Conservation (phyloP, 1,140 invertebrate genomes). For the Mercenaria mercenaria region DNA sequence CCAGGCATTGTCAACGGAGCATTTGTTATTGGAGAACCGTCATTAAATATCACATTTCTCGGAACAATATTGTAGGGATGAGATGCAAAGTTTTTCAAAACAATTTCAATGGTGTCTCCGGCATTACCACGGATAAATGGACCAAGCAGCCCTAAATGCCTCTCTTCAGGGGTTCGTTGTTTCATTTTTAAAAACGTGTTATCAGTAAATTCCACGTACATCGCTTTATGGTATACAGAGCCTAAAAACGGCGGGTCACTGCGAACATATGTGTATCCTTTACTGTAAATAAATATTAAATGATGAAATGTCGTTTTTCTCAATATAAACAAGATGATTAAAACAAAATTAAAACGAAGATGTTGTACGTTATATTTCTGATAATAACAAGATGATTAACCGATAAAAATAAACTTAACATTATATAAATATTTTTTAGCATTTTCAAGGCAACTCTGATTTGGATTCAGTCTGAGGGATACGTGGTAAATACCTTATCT, state of each 20-base stretch:
- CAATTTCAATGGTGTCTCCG: slow-evolving; percentile 71
- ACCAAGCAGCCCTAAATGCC: slow-evolving; percentile 77
- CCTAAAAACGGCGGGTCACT: slow-evolving; percentile 64
- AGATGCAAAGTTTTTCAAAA: slow-evolving; percentile 63
- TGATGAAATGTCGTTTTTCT: too few species aligned
- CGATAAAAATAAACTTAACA: too few species aligned
- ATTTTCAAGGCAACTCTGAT: too few species aligned
- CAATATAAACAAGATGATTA: too few species aligned
- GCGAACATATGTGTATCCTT: slow-evolving; percentile 47
- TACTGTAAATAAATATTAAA: slow-evolving; percentile 2
- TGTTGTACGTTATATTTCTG: too few species aligned
- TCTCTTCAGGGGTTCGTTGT: slow-evolving; percentile 70
- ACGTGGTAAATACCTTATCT: too few species aligned
- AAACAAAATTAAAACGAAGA: too few species aligned
- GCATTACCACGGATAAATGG: slow-evolving; percentile 79
- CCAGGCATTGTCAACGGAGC: slow-evolving; percentile 41
- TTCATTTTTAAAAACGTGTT: slow-evolving; percentile 69
- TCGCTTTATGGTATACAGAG: slow-evolving; percentile 74
- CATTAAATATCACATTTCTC: slow-evolving; percentile 61
- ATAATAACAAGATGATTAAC: too few species aligned
- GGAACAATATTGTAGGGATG: slow-evolving; percentile 68
- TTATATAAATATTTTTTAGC: too few species aligned
- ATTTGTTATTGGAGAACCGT: background rate
- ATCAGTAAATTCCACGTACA: slow-evolving; percentile 76
- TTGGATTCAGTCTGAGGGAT: too few species aligned